Percentiles rank a stretch among this genome's conserved stretches.
These are phyloP conservation scores for Stegophylla sp. DNA, from an alignment of 2,888 invertebrate genomes.

Conservation along the genomic window DNA sequence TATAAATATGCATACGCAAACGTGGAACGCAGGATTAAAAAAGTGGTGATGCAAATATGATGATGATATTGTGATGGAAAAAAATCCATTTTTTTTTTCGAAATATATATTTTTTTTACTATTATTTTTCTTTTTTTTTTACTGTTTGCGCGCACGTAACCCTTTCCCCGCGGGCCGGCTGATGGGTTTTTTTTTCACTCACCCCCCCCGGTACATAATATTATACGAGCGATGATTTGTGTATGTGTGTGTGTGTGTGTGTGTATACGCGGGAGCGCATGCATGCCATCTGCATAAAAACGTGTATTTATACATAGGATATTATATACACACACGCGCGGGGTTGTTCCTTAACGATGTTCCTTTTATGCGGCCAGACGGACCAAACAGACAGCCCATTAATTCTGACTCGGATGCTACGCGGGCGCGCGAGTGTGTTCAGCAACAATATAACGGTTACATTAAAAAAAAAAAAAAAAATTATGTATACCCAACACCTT, in stretches of 20 bases:
- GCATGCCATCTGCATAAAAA: conserved; percentile 58
- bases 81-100: conserved; percentile 11
- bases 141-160: conserved; percentile 21
- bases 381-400: conserved; percentile 57
- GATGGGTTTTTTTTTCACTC: conserved; percentile 50
- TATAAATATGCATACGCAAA: background rate
- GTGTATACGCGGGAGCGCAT: background rate
- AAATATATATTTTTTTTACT: background rate
- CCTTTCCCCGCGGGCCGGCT: conserved; percentile 52
- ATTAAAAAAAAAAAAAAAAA: too few species aligned
- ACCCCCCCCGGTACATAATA: conserved; percentile 14
- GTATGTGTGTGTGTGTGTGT: background rate
- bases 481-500: conserved; percentile 55
- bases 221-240: conserved; percentile 40
- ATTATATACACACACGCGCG: conserved; percentile 19
- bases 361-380: conserved; percentile 50
- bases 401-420: conserved; percentile 52
- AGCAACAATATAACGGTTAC: conserved; percentile 51
- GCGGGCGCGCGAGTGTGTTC: background rate
- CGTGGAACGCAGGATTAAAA: too few species aligned
- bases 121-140: conserved; percentile 4
- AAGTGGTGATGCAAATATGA: too few species aligned
- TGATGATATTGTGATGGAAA: conserved; percentile 3
- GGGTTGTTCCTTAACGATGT: conserved; percentile 57
- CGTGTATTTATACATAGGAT: conserved; percentile 40